Evolutionary conservation across 53 echinoderm and acorn worm species (phyloP), one percentile per base, ranked within the genome.

Genomic region (Patiria pectinifera): DNA sequence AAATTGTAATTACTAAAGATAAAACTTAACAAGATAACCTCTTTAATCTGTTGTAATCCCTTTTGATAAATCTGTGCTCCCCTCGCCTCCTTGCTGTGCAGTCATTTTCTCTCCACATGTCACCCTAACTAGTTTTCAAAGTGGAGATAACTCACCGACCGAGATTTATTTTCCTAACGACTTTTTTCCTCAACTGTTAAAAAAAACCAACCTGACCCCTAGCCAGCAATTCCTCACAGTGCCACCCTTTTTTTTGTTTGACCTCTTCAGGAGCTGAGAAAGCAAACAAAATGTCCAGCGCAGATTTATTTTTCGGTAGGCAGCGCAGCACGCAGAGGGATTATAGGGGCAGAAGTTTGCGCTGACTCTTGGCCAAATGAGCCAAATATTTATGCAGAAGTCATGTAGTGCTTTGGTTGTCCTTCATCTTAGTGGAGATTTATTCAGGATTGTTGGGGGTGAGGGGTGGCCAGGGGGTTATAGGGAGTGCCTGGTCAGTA

Each of bases 241-340:
- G 6, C 15, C 76, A 23, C 25, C 2, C 21, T 5, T 2, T 23
- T 23, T 76, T 62, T 44, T 88, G 43, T 61, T 88, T 77, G 88
- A 78, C 88, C 78, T 88, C 44, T 46, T 59, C 59, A 21, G 88
- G 25, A 77, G 18, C 76, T 35, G 77, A 59, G 62, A 88, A 88
- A 88, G 78, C 88, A 88, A 88, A 88, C 88, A 88, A 78, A 46
- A 78, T 88, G 88, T 78, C 88, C 78, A 88, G 35, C 6, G 44
- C 11, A 88, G 88, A 88, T 88, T 88, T 88, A 88, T 88, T 88
- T 60, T 5, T 53, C 53, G 53, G 53, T 53, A 53, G 53, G 53
- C 53, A 53, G 53, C 53, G 53, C 53, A 53, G 61, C 45, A 58
- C 3, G 14, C 79, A 45, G 5, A 11, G 45, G 46, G 79, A 59